A percentile compares a stretch with the other conserved stretches of the same genome.
Evolutionary conservation across 2,797 vertebrate species (phyloP).

Genomic region (Rhabdophis nuchalis): DNA sequence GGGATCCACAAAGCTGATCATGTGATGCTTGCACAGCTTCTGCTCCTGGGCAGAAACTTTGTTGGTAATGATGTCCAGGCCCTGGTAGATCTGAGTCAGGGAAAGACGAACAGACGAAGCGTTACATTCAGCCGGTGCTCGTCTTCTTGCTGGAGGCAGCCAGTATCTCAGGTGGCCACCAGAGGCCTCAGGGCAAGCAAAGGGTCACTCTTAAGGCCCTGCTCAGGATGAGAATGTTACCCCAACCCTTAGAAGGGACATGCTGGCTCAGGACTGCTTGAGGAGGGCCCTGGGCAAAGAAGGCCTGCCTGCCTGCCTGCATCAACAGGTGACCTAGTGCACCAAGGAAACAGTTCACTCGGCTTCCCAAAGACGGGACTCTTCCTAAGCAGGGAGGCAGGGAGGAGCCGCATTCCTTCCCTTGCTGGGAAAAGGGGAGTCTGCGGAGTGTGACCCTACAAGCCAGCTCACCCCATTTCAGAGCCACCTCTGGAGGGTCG

Average conservation of each 20-base stretch:
- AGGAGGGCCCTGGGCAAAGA: not conserved
- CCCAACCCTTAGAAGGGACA: not conserved
- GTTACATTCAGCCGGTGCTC: not conserved
- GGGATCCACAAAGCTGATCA: constrained; percentile 95
- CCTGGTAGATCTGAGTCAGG: constrained; percentile 84
- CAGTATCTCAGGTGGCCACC: not conserved
- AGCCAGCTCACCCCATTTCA: not conserved
- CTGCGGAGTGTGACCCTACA: not conserved
- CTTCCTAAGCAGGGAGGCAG: not conserved
- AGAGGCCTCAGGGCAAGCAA: not conserved
- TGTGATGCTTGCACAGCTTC: constrained; percentile 87
- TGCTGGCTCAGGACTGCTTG: not conserved
- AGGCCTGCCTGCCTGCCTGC: not conserved
- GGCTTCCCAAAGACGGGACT: constrained; percentile 6
- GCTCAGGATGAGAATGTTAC: not conserved
- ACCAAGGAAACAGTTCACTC: not conserved
- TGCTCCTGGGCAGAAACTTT: constrained; percentile 86
- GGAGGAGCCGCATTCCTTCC: not conserved
- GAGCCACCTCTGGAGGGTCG: not conserved
- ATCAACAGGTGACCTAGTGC: not conserved
- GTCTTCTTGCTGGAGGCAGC: not conserved
- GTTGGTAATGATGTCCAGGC: constrained; percentile 94
- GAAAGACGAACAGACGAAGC: not conserved
- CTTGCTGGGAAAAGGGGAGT: not conserved
- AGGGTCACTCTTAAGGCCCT: not conserved